phyloP scores from a whole-genome alignment of 1,140 invertebrate genomes.

The Dreissena polymorpha region DNA sequence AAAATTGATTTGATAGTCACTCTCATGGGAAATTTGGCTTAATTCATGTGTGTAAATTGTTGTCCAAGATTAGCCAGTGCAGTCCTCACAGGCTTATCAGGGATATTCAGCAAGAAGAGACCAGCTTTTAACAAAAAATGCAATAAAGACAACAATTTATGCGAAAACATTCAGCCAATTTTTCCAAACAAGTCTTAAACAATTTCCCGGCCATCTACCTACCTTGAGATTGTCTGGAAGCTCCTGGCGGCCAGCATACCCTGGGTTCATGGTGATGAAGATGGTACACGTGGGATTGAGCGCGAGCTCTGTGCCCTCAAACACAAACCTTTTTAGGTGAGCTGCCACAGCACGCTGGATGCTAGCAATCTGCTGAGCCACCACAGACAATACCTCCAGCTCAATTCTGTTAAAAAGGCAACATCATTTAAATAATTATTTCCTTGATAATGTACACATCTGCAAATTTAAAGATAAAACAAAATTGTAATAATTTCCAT shows the following conservation, averaged over 20 bases:
- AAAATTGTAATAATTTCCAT: no score
- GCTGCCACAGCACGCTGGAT: slow-evolving; percentile 78
- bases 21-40: no score
- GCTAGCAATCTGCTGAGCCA: slow-evolving; percentile 83
- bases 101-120: background rate
- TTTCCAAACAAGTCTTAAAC: background rate
- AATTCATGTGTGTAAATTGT: no score
- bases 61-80: no score
- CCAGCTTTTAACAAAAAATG: no score
- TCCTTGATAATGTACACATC: no score
- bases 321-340: slow-evolving; percentile 77
- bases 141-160: background rate
- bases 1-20: no score
- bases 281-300: slow-evolving; percentile 79
- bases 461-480: no score
- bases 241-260: slow-evolving; percentile 79
- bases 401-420: slow-evolving; percentile 83
- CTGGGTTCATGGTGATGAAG: slow-evolving; percentile 81
- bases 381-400: slow-evolving; percentile 93
- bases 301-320: slow-evolving; percentile 79
- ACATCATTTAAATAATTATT: no score
- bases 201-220: background rate
- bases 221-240: slow-evolving; percentile 80
- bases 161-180: background rate
- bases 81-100: no score